Conservation (phyloP, 1,140 invertebrate genomes). For the Drosophila novamexicana region DNA sequence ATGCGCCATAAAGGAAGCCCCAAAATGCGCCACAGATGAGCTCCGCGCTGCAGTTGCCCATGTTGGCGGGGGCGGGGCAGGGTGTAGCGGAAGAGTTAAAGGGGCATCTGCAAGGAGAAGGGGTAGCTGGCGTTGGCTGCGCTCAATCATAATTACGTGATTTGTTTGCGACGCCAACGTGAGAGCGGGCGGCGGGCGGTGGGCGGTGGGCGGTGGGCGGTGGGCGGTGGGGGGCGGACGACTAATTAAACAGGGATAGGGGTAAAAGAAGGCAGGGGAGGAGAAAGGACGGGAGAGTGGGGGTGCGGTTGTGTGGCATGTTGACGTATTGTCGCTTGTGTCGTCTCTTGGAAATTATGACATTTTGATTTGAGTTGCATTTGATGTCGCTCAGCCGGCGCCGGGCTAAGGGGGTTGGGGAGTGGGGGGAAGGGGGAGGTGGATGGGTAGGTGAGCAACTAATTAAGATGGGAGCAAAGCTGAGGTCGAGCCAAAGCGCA, state of each 20-base stretch:
- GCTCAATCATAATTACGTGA: slow-evolving; percentile 82
- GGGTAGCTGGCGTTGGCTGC: slow-evolving; percentile 48
- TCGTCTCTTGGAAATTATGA: slow-evolving; percentile 70
- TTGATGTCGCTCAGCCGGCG: slow-evolving; percentile 75
- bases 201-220: slow-evolving; percentile 2
- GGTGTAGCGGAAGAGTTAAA: slow-evolving; percentile 3
- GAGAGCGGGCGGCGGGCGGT: not conserved
- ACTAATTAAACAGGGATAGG: slow-evolving; percentile 65
- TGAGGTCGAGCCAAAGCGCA: slow-evolving; percentile 31
- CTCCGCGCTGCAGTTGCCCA: no score
- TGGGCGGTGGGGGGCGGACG: slow-evolving; percentile 20
- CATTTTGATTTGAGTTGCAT: slow-evolving; percentile 79
- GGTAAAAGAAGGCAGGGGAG: not conserved
- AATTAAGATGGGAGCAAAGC: slow-evolving; percentile 33
- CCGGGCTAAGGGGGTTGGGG: not conserved
- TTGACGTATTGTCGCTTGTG: slow-evolving; percentile 80
- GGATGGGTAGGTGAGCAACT: slow-evolving; percentile 27
- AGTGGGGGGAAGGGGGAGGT: not conserved
- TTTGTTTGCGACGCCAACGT: slow-evolving; percentile 72
- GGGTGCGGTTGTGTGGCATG: slow-evolving; percentile 25
- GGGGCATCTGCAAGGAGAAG: slow-evolving; percentile 45
- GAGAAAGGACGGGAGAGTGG: not conserved
- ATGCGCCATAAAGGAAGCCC: slow-evolving; percentile 73
- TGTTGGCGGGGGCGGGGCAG: not conserved
- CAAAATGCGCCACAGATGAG: slow-evolving; percentile 64